Percentiles rank a stretch among this genome's conserved stretches.
Evolutionary conservation across 2,888 invertebrate species (phyloP).

Genomic region (Heterodera filipjevi): DNA sequence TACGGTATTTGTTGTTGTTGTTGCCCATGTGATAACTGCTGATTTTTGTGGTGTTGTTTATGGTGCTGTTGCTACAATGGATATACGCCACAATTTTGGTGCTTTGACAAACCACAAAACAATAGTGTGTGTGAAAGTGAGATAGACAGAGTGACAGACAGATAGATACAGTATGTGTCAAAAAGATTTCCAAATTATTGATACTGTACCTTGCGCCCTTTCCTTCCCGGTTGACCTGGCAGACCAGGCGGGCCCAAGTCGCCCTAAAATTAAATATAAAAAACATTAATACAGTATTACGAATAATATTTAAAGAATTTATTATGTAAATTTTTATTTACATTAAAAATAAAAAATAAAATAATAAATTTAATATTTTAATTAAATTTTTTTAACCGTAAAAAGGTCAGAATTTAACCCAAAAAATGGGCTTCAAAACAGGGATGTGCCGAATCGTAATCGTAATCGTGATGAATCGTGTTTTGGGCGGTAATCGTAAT

Average conservation of each 20-base stretch:
- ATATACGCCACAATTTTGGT: neutral
- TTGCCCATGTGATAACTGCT: neutral
- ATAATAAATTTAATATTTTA: no score
- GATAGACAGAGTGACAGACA: neutral
- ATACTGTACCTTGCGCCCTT: constrained; percentile 54
- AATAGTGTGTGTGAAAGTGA: neutral
- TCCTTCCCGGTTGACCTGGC: constrained; percentile 54
- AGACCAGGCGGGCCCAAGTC: constrained; percentile 54
- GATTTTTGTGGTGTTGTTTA: neutral
- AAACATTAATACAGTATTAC: no score
- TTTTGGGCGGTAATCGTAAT: no score
- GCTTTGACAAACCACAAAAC: constrained; percentile 23
- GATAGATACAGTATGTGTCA: neutral
- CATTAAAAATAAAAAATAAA: no score
- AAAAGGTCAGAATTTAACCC: no score
- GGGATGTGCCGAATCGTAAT: no score
- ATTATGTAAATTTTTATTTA: no score
- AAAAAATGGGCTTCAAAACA: no score
- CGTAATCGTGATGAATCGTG: no score
- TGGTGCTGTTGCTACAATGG: neutral
- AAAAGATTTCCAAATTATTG: constrained; percentile 32
- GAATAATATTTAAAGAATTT: no score
- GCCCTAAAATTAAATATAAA: constrained; percentile 35
- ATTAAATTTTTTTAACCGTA: no score
- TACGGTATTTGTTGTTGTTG: neutral